These are phyloP conservation scores for Chalcis sispes DNA, from an alignment of 2,888 invertebrate species.

Conservation along the genomic window DNA sequence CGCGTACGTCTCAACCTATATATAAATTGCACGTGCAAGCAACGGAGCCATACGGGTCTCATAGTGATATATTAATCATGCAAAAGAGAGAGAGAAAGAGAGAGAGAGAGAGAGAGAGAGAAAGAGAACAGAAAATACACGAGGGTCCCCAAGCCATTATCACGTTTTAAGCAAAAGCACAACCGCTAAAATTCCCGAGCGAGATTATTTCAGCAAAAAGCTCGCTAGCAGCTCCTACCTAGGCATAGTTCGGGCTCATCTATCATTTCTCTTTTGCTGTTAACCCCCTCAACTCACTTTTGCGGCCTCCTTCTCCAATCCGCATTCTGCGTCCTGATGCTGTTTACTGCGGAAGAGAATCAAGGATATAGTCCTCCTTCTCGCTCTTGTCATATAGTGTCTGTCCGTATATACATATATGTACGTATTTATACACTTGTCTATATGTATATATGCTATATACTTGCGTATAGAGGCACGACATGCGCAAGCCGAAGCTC, in stretches of 20 bases:
- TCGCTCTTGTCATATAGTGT: neutral
- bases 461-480: too few species aligned
- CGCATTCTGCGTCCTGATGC: too few species aligned
- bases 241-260: slow-evolving; percentile 61
- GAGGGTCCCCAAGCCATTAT: slow-evolving; percentile 61
- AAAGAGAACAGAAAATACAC: neutral
- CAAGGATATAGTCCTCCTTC: slow-evolving; percentile 13
- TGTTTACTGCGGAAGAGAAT: slow-evolving; percentile 24
- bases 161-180: slow-evolving; percentile 60
- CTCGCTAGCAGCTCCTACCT: slow-evolving; percentile 60
- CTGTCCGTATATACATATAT: too few species aligned
- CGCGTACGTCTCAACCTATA: too few species aligned
- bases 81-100: neutral
- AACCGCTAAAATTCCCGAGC: slow-evolving; percentile 66
- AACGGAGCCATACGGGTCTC: slow-evolving; percentile 23
- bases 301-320: neutral
- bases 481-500: slow-evolving; percentile 3
- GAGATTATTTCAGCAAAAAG: slow-evolving; percentile 70
- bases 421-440: too few species aligned
- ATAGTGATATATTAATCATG: slow-evolving; percentile 49
- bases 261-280: slow-evolving; percentile 63
- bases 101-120: neutral
- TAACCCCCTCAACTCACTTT: neutral
- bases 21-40: too few species aligned
- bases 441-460: neutral